Conservation (phyloP, 2,113 vertebrate genomes). For the Pantherophis guttatus region DNA sequence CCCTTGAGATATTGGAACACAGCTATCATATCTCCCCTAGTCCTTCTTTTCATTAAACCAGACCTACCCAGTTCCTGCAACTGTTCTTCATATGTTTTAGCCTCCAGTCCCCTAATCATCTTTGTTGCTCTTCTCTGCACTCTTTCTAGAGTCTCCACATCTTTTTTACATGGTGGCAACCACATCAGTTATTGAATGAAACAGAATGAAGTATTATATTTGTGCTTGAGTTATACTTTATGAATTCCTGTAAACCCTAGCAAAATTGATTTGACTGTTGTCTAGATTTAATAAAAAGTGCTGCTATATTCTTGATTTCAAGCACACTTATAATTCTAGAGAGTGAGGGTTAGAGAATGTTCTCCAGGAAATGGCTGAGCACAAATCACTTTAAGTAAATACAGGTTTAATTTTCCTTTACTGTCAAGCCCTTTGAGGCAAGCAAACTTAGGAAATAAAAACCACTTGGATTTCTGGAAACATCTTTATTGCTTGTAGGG, state of each 20-base stretch:
- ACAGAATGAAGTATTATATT: not conserved
- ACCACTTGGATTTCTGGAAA: not conserved
- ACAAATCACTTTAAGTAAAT: not conserved
- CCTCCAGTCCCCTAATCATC: too few species aligned
- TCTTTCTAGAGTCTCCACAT: too few species aligned
- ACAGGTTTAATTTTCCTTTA: slow-evolving; percentile 19
- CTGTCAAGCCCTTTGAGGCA: not conserved
- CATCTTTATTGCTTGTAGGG: not conserved
- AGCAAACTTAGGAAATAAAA: not conserved
- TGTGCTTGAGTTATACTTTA: not conserved
- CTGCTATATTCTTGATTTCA: not conserved
- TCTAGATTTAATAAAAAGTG: not conserved
- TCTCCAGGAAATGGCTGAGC: not conserved
- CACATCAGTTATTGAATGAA: not conserved
- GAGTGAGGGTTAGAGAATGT: not conserved
- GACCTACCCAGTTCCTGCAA: too few species aligned
- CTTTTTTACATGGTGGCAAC: too few species aligned
- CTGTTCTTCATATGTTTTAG: too few species aligned
- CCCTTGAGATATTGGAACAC: too few species aligned
- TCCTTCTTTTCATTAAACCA: too few species aligned
- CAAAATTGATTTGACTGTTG: not conserved
- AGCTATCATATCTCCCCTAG: too few species aligned
- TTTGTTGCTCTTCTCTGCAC: too few species aligned
- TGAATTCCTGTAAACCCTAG: not conserved
- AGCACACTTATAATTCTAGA: not conserved